phyloP scores from a whole-genome alignment of 2,113 vertebrate species.

The Serilophus lunatus region DNA sequence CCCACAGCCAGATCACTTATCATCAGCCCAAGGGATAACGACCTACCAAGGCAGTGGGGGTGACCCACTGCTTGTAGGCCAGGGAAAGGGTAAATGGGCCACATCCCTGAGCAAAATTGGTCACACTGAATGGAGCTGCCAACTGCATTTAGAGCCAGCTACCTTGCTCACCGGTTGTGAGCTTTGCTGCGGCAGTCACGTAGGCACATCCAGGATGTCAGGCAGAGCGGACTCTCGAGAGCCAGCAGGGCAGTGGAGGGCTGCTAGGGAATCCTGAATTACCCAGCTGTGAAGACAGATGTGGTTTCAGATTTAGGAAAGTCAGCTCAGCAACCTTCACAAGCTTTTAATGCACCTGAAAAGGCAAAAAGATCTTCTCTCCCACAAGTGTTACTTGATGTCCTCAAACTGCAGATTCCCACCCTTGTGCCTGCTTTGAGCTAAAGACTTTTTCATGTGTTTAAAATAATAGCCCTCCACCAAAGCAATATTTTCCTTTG shows the following conservation, averaged over 20 bases:
- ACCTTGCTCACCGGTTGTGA: rapidly evolving
- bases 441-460: not conserved
- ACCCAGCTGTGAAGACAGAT: not conserved
- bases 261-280: not conserved
- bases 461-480: not conserved
- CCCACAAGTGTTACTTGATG: not conserved
- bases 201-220: rapidly evolving
- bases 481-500: slow-evolving; percentile 33
- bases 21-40: not conserved
- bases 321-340: not conserved
- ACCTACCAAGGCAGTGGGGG: not conserved
- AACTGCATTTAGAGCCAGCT: not conserved
- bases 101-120: rapidly evolving
- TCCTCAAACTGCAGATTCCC: not conserved
- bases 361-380: not conserved
- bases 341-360: not conserved
- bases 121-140: not conserved
- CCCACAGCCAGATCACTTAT: rapidly evolving
- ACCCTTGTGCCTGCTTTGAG: not conserved
- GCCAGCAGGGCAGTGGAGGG: not conserved
- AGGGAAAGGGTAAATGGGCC: not conserved
- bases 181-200: rapidly evolving
- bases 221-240: rapidly evolving
- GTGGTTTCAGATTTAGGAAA: not conserved
- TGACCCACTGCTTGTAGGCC: not conserved